Conservation (phyloP, 2,888 invertebrate genomes). For the Tinea trinotella region DNA sequence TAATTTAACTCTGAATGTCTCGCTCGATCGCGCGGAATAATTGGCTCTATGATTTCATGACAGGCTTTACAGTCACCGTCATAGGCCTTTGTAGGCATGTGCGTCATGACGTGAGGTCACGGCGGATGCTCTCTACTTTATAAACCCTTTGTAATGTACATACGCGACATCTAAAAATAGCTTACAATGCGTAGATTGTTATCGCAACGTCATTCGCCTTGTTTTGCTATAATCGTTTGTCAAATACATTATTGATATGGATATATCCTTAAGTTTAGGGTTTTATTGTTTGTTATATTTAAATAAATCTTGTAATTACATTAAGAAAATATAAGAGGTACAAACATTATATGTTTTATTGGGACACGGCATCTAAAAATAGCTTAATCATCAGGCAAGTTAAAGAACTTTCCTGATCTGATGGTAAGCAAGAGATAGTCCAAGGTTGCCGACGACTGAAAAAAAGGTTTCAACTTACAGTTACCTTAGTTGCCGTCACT, state of each 20-base stretch:
- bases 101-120: slow-evolving; percentile 2
- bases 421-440: no score
- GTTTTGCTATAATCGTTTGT: background rate
- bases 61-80: background rate
- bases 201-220: background rate
- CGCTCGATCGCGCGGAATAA: slow-evolving; percentile 15
- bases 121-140: slow-evolving; percentile 3
- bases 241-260: background rate
- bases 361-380: no score
- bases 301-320: no score
- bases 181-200: background rate
- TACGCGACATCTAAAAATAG: slow-evolving; percentile 5
- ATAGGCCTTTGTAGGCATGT: background rate
- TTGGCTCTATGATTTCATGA: slow-evolving; percentile 9
- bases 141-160: background rate
- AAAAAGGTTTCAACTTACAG: no score
- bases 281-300: no score
- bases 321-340: no score
- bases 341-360: no score
- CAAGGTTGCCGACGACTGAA: no score
- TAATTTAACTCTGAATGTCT: background rate
- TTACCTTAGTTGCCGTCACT: no score
- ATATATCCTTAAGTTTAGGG: no score
- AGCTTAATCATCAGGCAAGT: no score
- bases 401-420: no score